phyloP scores from a whole-genome alignment of 35 echinoderm and acorn worm species.

The Nesometra sesokonis region DNA sequence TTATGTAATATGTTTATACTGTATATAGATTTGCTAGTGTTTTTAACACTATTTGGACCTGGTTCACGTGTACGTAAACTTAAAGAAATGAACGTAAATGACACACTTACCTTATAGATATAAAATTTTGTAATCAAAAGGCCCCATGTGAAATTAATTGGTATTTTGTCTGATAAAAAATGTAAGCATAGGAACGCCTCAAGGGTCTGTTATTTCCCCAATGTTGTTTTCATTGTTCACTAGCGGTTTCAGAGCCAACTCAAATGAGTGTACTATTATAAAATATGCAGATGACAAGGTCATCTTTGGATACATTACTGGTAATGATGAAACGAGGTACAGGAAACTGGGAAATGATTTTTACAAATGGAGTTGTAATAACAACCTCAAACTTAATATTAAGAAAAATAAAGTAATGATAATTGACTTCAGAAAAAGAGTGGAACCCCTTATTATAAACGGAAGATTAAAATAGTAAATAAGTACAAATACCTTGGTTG shows the following conservation, averaged over 20 bases:
- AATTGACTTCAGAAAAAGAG: too few species aligned
- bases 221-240: not conserved
- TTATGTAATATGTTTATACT: not conserved
- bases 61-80: not conserved
- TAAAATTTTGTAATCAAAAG: not conserved
- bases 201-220: not conserved
- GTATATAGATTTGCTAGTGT: slow-evolving; percentile 11
- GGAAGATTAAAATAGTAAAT: too few species aligned
- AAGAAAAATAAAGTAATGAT: too few species aligned
- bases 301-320: not conserved
- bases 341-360: not conserved
- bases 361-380: not conserved
- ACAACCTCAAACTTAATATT: too few species aligned
- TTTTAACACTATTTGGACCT: slow-evolving; percentile 4
- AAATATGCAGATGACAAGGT: not conserved
- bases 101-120: not conserved
- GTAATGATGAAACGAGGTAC: not conserved
- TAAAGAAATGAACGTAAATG: not conserved
- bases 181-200: not conserved
- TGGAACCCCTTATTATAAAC: too few species aligned
- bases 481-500: too few species aligned
- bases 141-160: not conserved
- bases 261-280: not conserved
- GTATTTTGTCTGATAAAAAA: not conserved
- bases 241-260: not conserved